Evolutionary conservation across 2,113 vertebrate genomes (phyloP), one percentile per base, ranked within the genome.

Genomic region (Lampris incognitus): DNA sequence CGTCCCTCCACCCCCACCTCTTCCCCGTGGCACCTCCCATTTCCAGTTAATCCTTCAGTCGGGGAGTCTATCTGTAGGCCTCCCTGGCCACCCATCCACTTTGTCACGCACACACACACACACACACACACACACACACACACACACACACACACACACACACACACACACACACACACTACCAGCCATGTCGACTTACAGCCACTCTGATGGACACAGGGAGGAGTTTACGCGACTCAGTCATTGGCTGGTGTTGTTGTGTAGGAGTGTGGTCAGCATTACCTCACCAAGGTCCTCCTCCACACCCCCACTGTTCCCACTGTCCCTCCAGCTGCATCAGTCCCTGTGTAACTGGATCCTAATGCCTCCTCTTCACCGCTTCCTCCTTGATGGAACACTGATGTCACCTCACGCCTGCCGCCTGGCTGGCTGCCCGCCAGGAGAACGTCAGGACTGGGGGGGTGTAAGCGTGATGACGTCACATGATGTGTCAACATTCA

Each of bases 291-390:
- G 67, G 85, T 85, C 89, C 85, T 82, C 79, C 80, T 44, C 8
- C 82, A 51, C 84, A 56, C 74, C 68, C 79, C 74, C 85, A 79
- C 82, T 88, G 82, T 85, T 84, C 74, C 7, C 13, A 71, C 76
- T 62, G 70, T 59, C 76, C 36, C 46, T 48, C 65, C 84, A 62
- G 75, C 79, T 81, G 37, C 82, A 76, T 84, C 62, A 79, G 75
- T 91, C 62, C 8, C 76, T 38, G 75, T 91, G 90, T 91, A 92
- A 93, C 85, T 79, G 85, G 89, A 91, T 86, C 89, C 88, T 93
- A 87, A 91, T 92, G 89, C 9, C 84, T 87, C 77, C 74, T 66
- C 87, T 83, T 81, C 74, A 7, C 39, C 50, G 79, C 87, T 89
- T 90, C 86, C 90, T 85, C 63, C 72, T 39, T 88, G 85, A 87